phyloP scores from a whole-genome alignment of 2,888 invertebrate species.

The Pilophorus perplexus region DNA sequence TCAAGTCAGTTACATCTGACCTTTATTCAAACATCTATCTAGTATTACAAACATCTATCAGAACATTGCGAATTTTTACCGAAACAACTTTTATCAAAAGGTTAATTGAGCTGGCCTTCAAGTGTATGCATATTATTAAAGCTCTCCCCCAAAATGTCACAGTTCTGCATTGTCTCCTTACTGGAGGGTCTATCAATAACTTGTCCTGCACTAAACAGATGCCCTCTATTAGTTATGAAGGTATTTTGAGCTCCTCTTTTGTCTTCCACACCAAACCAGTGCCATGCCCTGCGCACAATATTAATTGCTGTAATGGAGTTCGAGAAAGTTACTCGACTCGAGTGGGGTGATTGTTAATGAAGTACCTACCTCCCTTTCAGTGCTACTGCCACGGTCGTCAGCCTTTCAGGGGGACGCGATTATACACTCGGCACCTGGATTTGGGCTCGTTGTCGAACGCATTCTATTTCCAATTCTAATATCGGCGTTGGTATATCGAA shows the following conservation, averaged over 20 bases:
- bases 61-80: no score
- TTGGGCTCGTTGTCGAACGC: no score
- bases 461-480: no score
- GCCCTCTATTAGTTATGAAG: constrained; percentile 12
- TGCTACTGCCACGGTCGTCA: no score
- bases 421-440: no score
- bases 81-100: no score
- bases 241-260: constrained; percentile 1
- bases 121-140: constrained; percentile 22
- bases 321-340: not conserved
- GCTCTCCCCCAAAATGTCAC: constrained; percentile 27
- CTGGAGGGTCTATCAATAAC: constrained; percentile 7
- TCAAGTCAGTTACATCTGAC: no score
- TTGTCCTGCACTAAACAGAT: not conserved
- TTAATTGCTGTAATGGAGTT: constrained; percentile 13
- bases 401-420: no score
- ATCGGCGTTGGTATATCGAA: no score
- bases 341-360: not conserved
- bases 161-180: not conserved
- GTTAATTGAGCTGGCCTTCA: constrained; percentile 32
- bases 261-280: not conserved
- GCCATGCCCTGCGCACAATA: not conserved
- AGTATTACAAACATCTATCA: no score
- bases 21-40: no score
- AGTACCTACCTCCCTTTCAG: no score